These are phyloP conservation scores for Eremophila alpestris DNA, from an alignment of 2,797 vertebrate genomes.

Conservation along the genomic window DNA sequence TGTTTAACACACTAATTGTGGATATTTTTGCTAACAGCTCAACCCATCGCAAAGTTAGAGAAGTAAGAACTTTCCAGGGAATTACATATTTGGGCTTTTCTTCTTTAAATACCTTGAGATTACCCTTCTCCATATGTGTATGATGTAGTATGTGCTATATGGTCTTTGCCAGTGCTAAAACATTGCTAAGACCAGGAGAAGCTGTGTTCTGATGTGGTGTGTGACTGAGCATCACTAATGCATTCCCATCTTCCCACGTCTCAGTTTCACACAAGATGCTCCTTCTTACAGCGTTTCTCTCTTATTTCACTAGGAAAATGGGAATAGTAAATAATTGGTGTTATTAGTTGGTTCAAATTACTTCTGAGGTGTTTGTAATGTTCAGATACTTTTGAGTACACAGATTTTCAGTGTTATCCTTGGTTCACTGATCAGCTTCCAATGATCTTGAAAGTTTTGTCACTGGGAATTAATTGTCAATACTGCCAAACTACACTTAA, in stretches of 20 bases:
- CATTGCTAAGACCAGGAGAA: not conserved
- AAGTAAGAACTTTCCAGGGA: not conserved
- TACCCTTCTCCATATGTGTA: not conserved
- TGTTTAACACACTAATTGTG: not conserved
- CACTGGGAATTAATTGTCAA: not conserved
- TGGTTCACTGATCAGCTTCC: not conserved
- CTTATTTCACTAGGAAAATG: not conserved
- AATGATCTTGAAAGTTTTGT: not conserved
- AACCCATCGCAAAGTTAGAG: not conserved
- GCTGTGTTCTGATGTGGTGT: fast-evolving
- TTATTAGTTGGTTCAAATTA: not conserved
- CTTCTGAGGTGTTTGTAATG: not conserved
- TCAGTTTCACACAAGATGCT: not conserved
- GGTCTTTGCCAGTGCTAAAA: not conserved
- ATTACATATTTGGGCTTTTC: not conserved
- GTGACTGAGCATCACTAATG: not conserved
- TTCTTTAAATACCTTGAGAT: conserved; percentile 12
- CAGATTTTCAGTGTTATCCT: not conserved
- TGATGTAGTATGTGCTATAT: not conserved
- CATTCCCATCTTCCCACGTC: not conserved
- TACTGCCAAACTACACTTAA: not conserved
- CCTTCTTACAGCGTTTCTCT: not conserved
- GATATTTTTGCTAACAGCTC: not conserved
- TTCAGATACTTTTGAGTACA: not conserved
- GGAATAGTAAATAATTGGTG: not conserved